Conservation (phyloP, 1,140 invertebrate genomes). For the Aphidius ervi region DNA sequence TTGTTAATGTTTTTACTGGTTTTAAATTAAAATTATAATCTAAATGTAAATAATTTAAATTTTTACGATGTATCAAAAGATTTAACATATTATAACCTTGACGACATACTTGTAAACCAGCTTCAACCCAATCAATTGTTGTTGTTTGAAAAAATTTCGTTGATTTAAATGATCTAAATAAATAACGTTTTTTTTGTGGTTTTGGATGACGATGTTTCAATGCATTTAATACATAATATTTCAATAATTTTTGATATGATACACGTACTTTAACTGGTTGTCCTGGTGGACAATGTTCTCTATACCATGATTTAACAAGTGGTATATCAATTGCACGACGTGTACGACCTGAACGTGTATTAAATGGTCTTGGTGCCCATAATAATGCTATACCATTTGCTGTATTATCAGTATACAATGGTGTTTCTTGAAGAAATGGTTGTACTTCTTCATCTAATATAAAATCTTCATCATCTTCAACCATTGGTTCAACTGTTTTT, state of each 20-base stretch:
- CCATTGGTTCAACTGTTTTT: slow-evolving; percentile 77
- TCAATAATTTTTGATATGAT: slow-evolving; percentile 97
- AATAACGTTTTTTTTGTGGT: slow-evolving; percentile 95
- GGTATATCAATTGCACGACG: slow-evolving; percentile 95
- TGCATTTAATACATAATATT: slow-evolving; percentile 97
- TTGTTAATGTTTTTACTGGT: slow-evolving; percentile 98
- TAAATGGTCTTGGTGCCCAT: slow-evolving; percentile 98
- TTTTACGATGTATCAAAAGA: slow-evolving; percentile 97
- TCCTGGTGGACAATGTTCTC: slow-evolving; percentile 96
- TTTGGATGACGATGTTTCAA: slow-evolving; percentile 96
- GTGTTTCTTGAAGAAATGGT: slow-evolving; percentile 90
- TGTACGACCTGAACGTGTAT: slow-evolving; percentile 83
- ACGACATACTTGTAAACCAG: slow-evolving; percentile 94
- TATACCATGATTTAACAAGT: slow-evolving; percentile 95
- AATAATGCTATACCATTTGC: slow-evolving; percentile 98
- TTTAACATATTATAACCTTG: slow-evolving; percentile 99
- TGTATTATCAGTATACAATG: slow-evolving; percentile 97
- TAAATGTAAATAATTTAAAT: slow-evolving; percentile 98
- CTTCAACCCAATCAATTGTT: slow-evolving; percentile 99
- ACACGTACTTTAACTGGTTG: slow-evolving; percentile 99
- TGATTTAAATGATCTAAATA: slow-evolving; percentile 98
- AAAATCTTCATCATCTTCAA: slow-evolving; percentile 95
- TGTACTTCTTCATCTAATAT: slow-evolving; percentile 84
- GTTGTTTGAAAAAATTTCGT: slow-evolving; percentile 99
- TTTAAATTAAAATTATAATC: slow-evolving; percentile 99